Conservation (phyloP, 2,888 invertebrate species). For the Drosophila birchii region DNA sequence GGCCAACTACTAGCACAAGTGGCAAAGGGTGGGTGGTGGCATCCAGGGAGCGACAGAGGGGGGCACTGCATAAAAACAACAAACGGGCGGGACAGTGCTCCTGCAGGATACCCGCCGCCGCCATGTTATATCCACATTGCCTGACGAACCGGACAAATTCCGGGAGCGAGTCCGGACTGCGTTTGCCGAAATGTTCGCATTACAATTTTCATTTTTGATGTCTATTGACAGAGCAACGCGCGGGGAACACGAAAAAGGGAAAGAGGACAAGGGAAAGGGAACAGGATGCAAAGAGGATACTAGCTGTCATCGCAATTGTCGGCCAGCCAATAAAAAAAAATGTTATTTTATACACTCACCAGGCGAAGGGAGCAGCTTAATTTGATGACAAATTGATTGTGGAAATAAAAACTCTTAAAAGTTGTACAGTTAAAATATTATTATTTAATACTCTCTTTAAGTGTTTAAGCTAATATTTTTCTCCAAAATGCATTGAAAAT, state of each 20-base stretch:
- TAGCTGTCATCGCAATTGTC: constrained; percentile 47
- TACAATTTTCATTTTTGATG: constrained; percentile 79
- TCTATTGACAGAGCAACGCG: constrained; percentile 68
- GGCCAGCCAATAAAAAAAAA: constrained; percentile 24
- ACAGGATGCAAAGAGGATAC: constrained; percentile 17
- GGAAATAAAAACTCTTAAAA: neutral
- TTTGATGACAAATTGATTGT: constrained; percentile 6
- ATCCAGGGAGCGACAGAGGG: neutral
- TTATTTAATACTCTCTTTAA: neutral
- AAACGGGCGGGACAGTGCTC: constrained; percentile 58
- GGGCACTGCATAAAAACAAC: constrained; percentile 65
- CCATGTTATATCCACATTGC: constrained; percentile 46
- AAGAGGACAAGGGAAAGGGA: neutral
- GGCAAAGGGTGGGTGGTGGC: neutral
- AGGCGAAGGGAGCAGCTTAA: constrained; percentile 2
- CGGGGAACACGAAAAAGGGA: neutral
- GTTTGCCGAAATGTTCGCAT: constrained; percentile 66
- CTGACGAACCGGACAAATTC: constrained; percentile 56
- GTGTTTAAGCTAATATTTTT: too few species aligned
- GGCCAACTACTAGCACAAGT: constrained; percentile 50
- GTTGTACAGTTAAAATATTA: neutral
- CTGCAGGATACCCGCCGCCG: constrained; percentile 31
- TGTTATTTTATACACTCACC: constrained; percentile 27
- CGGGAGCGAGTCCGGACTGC: constrained; percentile 24
- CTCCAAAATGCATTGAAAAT: too few species aligned